Base-by-base conservation (phyloP, 2,113 vertebrate genomes). In the Pelobates fuscus region DNA sequence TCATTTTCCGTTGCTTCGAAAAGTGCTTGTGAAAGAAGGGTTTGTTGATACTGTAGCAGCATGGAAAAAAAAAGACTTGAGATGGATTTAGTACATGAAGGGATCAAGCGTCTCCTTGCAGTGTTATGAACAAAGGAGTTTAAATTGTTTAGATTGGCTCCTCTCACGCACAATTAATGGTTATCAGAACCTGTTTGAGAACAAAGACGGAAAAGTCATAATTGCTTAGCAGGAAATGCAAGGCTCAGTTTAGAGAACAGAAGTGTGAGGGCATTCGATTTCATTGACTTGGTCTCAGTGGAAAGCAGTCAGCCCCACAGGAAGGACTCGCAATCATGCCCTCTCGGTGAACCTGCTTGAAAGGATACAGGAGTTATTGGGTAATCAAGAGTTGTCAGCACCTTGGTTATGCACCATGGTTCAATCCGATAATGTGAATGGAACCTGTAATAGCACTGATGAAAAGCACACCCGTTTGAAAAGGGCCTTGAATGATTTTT, bases 321-420 rank as follows among this genome's bases (percentile, higher is more conserved):
- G 90, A 94, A 93, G 90, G 86, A 87, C 87, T 81, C 73, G 88
- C 88, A 87, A 89, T 93, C 92, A 91, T 94, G 93, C 95, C 95
- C 94, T 94, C 87, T 94, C 86, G 27, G 87, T 94, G 91, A 96
- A 94, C 94, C 88, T 92, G 89, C 91, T 91, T 90, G 90, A 92
- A 89, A 91, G 88, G 90, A 94, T 86, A 88, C 88, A 89, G 92
- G 93, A 94, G 93, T 93, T 93, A 95, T 93, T 92, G 93, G 88
- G 89, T 93, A 96, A 96, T 96, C 94, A 94, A 90, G 89, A 85
- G 85, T 93, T 94, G 93, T 95, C 94, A 95, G 92, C 94, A 92
- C 92, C 94, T 94, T 92, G 90, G 91, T 93, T 95, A 93, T 95
- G 92, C 92, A 93, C 93, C 90, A 90, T 92, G 92, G 91, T 90